These are phyloP conservation scores for Netelia virgata DNA, from an alignment of 2,888 invertebrate species.

Conservation along the genomic window DNA sequence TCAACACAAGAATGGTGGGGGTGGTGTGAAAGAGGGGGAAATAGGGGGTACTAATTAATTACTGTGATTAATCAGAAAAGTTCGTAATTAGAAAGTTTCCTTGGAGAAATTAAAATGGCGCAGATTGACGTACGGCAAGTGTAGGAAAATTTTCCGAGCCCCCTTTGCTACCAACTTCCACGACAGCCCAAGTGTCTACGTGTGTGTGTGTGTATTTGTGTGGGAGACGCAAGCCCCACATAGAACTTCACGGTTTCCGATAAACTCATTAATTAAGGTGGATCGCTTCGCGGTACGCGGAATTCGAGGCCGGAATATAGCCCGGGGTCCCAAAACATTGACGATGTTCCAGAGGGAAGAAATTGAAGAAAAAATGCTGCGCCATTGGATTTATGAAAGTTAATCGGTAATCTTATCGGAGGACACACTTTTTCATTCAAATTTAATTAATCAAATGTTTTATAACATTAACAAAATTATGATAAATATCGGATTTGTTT, in stretches of 20 bases:
- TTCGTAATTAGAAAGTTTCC: conserved; percentile 87
- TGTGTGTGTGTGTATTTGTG: conserved; percentile 38
- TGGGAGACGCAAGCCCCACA: conserved; percentile 76
- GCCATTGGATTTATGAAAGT: neutral
- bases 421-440: neutral
- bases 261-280: conserved; percentile 84
- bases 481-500: no score
- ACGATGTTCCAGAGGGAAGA: conserved; percentile 1
- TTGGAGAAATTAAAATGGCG: conserved; percentile 86
- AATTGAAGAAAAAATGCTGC: conserved; percentile 33
- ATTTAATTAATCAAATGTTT: neutral
- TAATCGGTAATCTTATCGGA: neutral
- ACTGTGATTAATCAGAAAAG: conserved; percentile 88
- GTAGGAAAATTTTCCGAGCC: conserved; percentile 47
- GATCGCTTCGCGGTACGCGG: conserved; percentile 73
- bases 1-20: conserved; percentile 22
- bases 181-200: conserved; percentile 3
- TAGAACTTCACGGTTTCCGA: conserved; percentile 79
- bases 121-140: conserved; percentile 73
- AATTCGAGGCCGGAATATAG: conserved; percentile 20
- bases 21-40: conserved; percentile 24
- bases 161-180: conserved; percentile 33
- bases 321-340: conserved; percentile 32
- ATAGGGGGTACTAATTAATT: conserved; percentile 86
- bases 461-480: neutral